A percentile compares a stretch with the other conserved stretches of the same genome.
These are phyloP conservation scores for Styela clava DNA, from an alignment of 23 tunicate species.

Conservation along the genomic window DNA sequence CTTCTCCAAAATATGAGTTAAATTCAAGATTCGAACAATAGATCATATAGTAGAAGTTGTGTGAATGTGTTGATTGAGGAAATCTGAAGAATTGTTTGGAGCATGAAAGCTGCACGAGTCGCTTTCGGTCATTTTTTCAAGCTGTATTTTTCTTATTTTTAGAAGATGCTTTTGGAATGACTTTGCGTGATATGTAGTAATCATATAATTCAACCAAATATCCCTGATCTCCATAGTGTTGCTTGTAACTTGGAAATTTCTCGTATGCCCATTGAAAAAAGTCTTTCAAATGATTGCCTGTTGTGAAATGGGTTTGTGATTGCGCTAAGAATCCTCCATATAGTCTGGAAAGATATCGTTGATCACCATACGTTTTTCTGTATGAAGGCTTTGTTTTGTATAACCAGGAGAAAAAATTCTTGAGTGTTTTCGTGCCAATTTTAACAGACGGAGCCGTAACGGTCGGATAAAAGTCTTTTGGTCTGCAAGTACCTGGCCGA, in stretches of 20 bases:
- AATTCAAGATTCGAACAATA: too few species aligned
- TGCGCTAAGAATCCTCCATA: not conserved
- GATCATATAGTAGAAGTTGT: too few species aligned
- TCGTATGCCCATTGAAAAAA: conserved; percentile 28
- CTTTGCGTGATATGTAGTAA: not conserved
- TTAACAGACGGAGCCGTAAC: not conserved
- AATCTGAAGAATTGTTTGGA: too few species aligned
- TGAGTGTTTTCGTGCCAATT: not conserved
- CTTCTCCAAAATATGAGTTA: too few species aligned
- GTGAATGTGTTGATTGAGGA: too few species aligned
- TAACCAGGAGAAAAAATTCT: conserved; percentile 23
- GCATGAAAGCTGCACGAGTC: too few species aligned
- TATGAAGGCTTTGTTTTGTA: conserved; percentile 12
- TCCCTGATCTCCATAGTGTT: conserved; percentile 28
- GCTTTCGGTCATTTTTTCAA: too few species aligned
- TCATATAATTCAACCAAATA: conserved; percentile 20
- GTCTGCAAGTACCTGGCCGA: conserved; percentile 22
- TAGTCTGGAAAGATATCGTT: conserved; percentile 7
- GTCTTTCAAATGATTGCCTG: conserved; percentile 20
- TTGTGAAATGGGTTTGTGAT: not conserved
- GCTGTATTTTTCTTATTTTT: too few species aligned
- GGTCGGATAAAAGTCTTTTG: conserved; percentile 15
- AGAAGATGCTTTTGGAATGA: not conserved
- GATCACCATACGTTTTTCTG: conserved; percentile 21
- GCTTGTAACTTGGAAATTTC: conserved; percentile 9